Conservation (phyloP, 2,113 vertebrate species). For the Aythya baeri region DNA sequence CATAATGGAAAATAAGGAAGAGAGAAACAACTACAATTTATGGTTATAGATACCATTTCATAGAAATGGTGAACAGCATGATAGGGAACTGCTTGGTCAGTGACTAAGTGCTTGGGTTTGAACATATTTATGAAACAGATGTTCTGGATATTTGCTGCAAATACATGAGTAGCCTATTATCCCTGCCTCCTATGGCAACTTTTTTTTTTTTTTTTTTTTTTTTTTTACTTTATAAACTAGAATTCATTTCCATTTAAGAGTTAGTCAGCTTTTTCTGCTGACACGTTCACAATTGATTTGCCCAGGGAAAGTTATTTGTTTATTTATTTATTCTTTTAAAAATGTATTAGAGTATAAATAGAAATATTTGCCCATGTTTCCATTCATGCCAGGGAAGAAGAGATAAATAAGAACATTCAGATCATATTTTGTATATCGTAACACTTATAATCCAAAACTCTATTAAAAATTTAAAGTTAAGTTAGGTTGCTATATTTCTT, state of each 20-base stretch:
- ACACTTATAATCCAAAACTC: not conserved
- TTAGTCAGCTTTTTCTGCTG: not conserved
- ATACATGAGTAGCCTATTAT: not conserved
- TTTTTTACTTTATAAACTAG: not conserved
- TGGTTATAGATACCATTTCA: not conserved
- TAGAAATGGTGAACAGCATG: not conserved
- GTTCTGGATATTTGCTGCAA: not conserved
- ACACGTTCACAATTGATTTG: not conserved
- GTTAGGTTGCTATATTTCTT: not conserved
- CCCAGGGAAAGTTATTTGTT: not conserved
- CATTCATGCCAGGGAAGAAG: not conserved
- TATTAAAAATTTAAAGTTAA: not conserved
- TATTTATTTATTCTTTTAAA: not conserved
- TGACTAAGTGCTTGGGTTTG: not conserved
- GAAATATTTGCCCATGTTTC: slow-evolving; percentile 18
- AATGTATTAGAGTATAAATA: not conserved
- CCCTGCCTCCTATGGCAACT: not conserved
- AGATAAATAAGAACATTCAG: not conserved
- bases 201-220: not conserved
- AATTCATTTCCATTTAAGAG: not conserved
- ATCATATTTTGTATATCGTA: not conserved
- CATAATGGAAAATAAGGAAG: not conserved
- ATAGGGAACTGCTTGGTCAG: not conserved
- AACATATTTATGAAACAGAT: not conserved
- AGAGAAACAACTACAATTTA: not conserved